Evolutionary conservation across 2,888 invertebrate species (phyloP).

Genomic region (Cepaea hortensis): DNA sequence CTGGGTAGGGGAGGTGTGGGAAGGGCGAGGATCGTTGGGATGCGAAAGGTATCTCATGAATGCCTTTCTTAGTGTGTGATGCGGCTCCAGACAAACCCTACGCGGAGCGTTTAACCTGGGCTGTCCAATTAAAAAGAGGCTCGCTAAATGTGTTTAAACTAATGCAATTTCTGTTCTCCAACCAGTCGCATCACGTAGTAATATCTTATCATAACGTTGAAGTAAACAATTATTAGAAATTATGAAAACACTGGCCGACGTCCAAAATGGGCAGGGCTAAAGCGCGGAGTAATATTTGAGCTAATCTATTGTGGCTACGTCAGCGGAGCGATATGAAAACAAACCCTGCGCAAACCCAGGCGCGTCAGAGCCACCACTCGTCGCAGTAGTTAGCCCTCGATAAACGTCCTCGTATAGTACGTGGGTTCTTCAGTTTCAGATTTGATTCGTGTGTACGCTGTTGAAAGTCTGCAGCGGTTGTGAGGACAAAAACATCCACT

Average conservation of each 20-base stretch:
- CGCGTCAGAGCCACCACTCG: neutral
- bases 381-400: neutral
- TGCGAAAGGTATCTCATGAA: constrained; percentile 59
- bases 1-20: constrained; percentile 52
- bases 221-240: too few relatives aligned
- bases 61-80: constrained; percentile 50
- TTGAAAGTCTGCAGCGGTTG: neutral
- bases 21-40: constrained; percentile 59
- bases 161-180: too few relatives aligned
- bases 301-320: constrained; percentile 7
- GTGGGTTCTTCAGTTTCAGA: neutral
- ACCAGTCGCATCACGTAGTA: too few relatives aligned
- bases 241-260: neutral
- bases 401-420: neutral
- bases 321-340: neutral
- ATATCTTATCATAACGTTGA: too few relatives aligned
- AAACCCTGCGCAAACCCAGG: neutral
- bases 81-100: neutral
- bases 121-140: neutral
- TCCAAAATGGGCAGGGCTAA: constrained; percentile 36
- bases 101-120: neutral
- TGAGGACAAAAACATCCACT: neutral
- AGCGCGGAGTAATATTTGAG: constrained; percentile 1
- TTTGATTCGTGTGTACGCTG: neutral
- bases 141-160: too few relatives aligned